Evolutionary conservation across 2,888 invertebrate species (phyloP), one percentile per base, ranked within the genome.

Genomic region (Timandra comae): DNA sequence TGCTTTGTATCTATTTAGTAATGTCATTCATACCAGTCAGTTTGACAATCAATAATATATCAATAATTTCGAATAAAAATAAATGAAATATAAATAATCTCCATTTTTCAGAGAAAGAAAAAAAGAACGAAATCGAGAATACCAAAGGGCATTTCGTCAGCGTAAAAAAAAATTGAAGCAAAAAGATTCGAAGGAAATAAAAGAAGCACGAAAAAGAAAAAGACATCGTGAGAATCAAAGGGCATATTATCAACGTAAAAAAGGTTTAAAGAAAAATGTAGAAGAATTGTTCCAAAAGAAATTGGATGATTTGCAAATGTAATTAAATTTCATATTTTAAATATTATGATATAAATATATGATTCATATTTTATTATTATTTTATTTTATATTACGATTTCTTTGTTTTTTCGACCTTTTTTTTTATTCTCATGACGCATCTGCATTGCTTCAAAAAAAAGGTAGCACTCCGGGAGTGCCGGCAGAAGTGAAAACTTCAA

Each of bases 381-480:
- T 40, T 51, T 46, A 49, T 48, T 56, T 49, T 43, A 47, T 33
- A 41, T 49, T 42, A 50, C 43, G 44, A 50, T 51, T 54, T 56
- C 46, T 52, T 53, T 53, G 48, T 48, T 53, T 52, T n/a, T n/a
- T n/a, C n/a, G n/a, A n/a, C n/a, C n/a, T n/a, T n/a, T n/a, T n/a
- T n/a, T n/a, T n/a, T n/a, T n/a, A n/a, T n/a, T n/a, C n/a, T n/a
- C n/a, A n/a, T n/a, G n/a, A n/a, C n/a, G n/a, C n/a, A n/a, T n/a
- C n/a, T n/a, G n/a, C n/a, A n/a, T n/a, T n/a, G n/a, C n/a, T n/a
- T n/a, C n/a, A n/a, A n/a, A n/a, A n/a, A n/a, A n/a, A n/a, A n/a
- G n/a, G n/a, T n/a, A n/a, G n/a, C n/a, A n/a, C n/a, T n/a, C n/a
- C n/a, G n/a, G n/a, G n/a, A n/a, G n/a, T n/a, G n/a, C n/a, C n/a